Evolutionary conservation across 2,888 invertebrate genomes (phyloP), one percentile per base, ranked within the genome.

Genomic region (Cremastinae sp.): DNA sequence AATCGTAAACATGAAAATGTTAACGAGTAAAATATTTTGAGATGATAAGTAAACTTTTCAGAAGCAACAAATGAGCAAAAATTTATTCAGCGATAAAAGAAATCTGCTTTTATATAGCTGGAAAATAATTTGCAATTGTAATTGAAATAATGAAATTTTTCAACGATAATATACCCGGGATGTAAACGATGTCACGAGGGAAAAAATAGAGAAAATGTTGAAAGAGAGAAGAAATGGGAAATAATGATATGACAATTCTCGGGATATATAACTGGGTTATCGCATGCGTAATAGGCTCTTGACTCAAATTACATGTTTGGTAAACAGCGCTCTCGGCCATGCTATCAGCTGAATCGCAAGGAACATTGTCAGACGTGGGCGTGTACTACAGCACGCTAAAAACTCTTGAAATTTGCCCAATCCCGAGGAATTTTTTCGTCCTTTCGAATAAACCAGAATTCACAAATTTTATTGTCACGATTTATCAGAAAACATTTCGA

Each of bases 341-440:
- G 74, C 68, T 61, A 80, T 72, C 61, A 78, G 72, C 38, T 80
- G 78, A 70, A 80, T 69, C 54, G 76, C 72, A 61, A 78, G 72
- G 64, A 80, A 75, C 79, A 80, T 79, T 70, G 58, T 79, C 64
- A 64, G 68, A 43, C 76, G 64, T 64, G 53, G 51, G 51, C 22
- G 64, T 53, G 36, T 7, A n/a, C n/a, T 3, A 20, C 58, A 5
- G 41, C 38, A 10, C 20, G 16, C 41, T 47, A 2, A 0, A 16
- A 16, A 45, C 12, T n/a, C 10, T 18, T 41, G 38, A 18, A n/a
- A 7, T 28, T 28, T 28, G 28, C 2, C 28, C 28, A 28, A 28
- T 28, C 28, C 2, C 28, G 28, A 28, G 5, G 5, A 28, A 5
- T 28, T 28, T 28, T 28, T 28, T 3, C 5, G 2, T 28, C 28